Evolutionary conservation across 2,113 vertebrate genomes (phyloP).

Genomic region (Saccopteryx bilineata): DNA sequence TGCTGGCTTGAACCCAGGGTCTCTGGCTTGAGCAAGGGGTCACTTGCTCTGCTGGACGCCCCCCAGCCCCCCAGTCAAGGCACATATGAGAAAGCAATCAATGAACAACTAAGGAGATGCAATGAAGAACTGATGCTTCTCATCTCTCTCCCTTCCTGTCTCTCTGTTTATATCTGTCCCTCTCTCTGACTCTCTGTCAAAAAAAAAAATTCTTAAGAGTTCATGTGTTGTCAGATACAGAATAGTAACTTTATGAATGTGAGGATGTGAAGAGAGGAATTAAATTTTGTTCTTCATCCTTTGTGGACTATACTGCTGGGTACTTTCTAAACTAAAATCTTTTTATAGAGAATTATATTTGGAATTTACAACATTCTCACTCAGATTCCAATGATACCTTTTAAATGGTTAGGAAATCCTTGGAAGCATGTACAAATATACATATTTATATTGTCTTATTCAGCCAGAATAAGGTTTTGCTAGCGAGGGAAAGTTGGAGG

Average conservation of each 20-base stretch:
- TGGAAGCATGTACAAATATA: not conserved
- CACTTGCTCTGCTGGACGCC: too few relatives aligned
- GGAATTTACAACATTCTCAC: not conserved
- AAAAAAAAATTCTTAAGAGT: not conserved
- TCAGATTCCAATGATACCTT: not conserved
- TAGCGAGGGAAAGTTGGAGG: not conserved
- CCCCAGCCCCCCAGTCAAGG: too few relatives aligned
- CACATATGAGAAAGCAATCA: too few relatives aligned
- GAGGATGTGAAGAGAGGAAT: not conserved
- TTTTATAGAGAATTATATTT: constrained; percentile 54
- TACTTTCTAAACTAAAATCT: not conserved
- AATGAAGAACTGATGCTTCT: too few relatives aligned
- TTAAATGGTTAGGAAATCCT: not conserved
- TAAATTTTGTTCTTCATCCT: not conserved
- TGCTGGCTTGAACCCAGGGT: too few relatives aligned
- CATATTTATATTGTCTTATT: not conserved
- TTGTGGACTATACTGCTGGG: not conserved
- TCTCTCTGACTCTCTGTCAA: too few relatives aligned
- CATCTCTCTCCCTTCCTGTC: too few relatives aligned
- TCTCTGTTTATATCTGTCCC: too few relatives aligned
- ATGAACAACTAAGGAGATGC: too few relatives aligned
- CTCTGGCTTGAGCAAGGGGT: too few relatives aligned
- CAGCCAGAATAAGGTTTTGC: not conserved
- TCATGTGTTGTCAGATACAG: not conserved
- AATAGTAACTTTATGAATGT: constrained; percentile 3